These are phyloP conservation scores for Microdon myrmicae DNA, from an alignment of 2,888 invertebrate genomes.

Conservation along the genomic window DNA sequence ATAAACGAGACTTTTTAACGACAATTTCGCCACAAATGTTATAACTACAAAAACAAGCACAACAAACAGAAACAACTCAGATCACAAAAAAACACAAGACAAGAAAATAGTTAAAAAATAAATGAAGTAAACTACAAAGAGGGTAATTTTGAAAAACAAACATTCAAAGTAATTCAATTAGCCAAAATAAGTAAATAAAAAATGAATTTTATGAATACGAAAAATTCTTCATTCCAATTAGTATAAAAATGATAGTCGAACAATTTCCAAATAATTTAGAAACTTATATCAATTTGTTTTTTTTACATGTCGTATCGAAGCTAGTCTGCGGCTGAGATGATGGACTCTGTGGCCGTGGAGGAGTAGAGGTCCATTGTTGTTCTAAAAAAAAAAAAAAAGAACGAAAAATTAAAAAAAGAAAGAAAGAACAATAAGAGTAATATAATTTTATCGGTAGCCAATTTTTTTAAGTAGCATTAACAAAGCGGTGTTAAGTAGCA, in stretches of 20 bases:
- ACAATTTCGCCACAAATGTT: too few relatives aligned
- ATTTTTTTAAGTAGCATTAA: conserved; percentile 4
- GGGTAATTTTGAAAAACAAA: conserved; percentile 4
- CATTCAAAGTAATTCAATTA: background rate
- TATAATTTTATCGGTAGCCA: conserved; percentile 28
- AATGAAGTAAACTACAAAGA: conserved; percentile 5
- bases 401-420: conserved; percentile 56
- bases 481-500: too few relatives aligned
- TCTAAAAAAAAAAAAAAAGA: conserved; percentile 66
- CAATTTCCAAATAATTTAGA: conserved; percentile 34
- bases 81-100: conserved; percentile 30
- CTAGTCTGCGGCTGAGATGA: conserved; percentile 68
- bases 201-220: conserved; percentile 13
- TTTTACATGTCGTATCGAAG: conserved; percentile 70
- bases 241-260: conserved; percentile 9
- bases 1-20: too few relatives aligned
- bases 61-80: too few relatives aligned
- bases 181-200: conserved; percentile 23
- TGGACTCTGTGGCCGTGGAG: conserved; percentile 68
- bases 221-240: conserved; percentile 1
- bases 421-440: conserved; percentile 33
- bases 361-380: conserved; percentile 69
- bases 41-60: too few relatives aligned
- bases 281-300: conserved; percentile 52
- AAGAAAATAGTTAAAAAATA: conserved; percentile 6